phyloP scores from a whole-genome alignment of 2,113 vertebrate genomes.

The Erythrolamprus reginae region DNA sequence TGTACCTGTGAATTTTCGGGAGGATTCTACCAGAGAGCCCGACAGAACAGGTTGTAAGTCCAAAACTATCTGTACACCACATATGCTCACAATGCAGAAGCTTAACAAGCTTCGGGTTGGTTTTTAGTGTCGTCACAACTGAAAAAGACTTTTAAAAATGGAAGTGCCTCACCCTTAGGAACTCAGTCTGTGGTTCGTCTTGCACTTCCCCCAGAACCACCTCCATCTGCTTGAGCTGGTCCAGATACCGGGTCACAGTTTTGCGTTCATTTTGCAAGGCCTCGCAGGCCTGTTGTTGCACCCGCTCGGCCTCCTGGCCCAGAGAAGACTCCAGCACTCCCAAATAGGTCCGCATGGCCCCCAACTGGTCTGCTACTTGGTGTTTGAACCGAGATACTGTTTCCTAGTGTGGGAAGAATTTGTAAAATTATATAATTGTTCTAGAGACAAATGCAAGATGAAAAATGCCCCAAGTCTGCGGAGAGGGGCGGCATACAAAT shows the following conservation, averaged over 20 bases:
- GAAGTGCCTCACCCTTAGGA: conserved; percentile 60
- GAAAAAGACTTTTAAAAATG: background rate
- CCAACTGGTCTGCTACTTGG: conserved; percentile 60
- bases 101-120: background rate
- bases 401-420: conserved; percentile 41
- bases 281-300: conserved; percentile 30
- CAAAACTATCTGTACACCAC: background rate
- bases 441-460: background rate
- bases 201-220: conserved; percentile 63
- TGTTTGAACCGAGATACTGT: conserved; percentile 57
- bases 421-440: background rate
- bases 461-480: too few species aligned
- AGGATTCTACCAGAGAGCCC: too few species aligned
- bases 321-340: conserved; percentile 53
- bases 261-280: conserved; percentile 59
- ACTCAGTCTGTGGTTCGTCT: conserved; percentile 62
- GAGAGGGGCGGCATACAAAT: too few species aligned
- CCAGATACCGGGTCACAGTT: conserved; percentile 59
- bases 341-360: conserved; percentile 61
- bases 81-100: background rate
- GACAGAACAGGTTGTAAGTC: too few species aligned
- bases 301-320: conserved; percentile 48
- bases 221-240: conserved; percentile 67
- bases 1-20: too few species aligned
- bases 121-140: background rate